Evolutionary conservation across 2,113 vertebrate species (phyloP), one percentile per base, ranked within the genome.

Genomic region (Hiodon tergisus): DNA sequence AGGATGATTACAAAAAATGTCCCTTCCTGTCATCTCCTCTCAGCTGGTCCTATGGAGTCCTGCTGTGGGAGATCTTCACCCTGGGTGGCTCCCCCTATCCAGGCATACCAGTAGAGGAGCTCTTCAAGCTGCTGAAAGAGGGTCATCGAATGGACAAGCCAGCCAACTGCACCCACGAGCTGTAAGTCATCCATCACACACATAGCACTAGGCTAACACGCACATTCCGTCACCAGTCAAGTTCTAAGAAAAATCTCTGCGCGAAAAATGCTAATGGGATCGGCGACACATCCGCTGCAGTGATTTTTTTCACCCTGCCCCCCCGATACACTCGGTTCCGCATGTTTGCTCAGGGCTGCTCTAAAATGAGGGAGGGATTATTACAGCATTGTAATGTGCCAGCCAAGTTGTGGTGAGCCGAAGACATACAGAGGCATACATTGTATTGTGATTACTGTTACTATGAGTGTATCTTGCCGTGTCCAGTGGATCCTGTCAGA

Each of bases 81-180:
- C 89, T 99, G 82, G 97, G 97, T 5, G 97, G 97, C 14, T 98
- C 97, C 0, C 97, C 97, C 0, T 98, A 99, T 71, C 97, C 97
- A 0, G 97, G 97, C 51, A 96, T 98, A 88, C 97, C 97, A 0
- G 97, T 99, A 50, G 97, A 99, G 76, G 97, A 98, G 55, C 94
- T 99, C 60, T 98, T 98, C 86, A 99, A 99, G 83, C 94, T 99
- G 81, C 92, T 99, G 81, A 98, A 96, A 88, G 97, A 98, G 84
- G 97, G 97, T 3, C 97, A 99, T 83, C 94, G 97, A 62, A 99
- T 99, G 97, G 97, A 99, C 89, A 98, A 95, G 81, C 97, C 97
- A 0, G 95, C 95, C 81, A 98, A 98, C 88, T 99, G 97, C 89
- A 98, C 95, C 0, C 96, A 97, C 2, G 97, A 98, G 73, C 89